Base-by-base conservation (phyloP, 1,140 invertebrate species). In the Littorina saxatilis region DNA sequence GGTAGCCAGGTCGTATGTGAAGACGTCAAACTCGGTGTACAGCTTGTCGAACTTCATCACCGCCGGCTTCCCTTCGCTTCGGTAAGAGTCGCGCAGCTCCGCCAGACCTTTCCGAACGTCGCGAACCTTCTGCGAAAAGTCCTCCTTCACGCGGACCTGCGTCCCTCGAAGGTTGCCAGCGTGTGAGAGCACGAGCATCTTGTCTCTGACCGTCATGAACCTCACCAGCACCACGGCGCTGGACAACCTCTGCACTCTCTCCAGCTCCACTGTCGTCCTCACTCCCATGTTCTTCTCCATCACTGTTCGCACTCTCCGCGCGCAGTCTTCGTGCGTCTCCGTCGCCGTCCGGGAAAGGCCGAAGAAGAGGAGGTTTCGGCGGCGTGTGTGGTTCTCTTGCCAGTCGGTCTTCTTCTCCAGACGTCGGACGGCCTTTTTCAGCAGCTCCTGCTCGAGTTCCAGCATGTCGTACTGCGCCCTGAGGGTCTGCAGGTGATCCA, bases 331-430 rank as follows among this genome's bases (percentile, higher is more conserved):
- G 63, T 15, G 63, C 32, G 63, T 68, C 35, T 68, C 63, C 63
- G 63, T 39, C 35, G 23, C 7, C 63, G 63, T 68, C 20, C 63
- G 63, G 32, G 63, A 35, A 35, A 68, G 37, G 5, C 63, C 63
- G 63, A 68, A 68, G 63, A 68, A 68, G 63, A 68, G 32, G 63
- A 68, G 63, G 63, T 68, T 68, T 1, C 20, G 63, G 32, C 63
- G 63, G 2, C 63, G 63, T 32, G 11, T 39, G 63, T 68, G 13
- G 63, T 13, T 20, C 29, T 68, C 63, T 13, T 39, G 32, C 35
- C 63, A 20, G 7, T 68, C 35, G 63, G 11, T 17, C 9, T 20
- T 32, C 15, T 37, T 68, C 20, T 37, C 15, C 37, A 68, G 63
- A 20, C 15, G 1, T 11, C 39, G 32, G 32, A 68, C 9, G 35